These are phyloP conservation scores for Euura saliciscinereae DNA, from an alignment of 1,140 invertebrate species.

Conservation along the genomic window DNA sequence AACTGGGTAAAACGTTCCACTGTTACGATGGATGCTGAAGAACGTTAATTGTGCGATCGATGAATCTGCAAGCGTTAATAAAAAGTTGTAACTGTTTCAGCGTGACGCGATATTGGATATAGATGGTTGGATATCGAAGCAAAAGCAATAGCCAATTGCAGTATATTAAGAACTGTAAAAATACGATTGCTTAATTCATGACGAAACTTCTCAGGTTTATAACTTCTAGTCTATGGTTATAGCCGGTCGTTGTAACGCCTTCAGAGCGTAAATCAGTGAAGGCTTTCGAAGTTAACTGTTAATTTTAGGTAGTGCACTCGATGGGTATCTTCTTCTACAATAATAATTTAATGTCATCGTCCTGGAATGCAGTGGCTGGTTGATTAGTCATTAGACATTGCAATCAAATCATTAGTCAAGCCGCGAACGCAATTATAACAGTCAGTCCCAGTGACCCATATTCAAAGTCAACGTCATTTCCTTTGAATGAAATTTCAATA, in stretches of 20 bases:
- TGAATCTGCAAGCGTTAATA: too few relatives aligned
- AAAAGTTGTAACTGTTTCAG: too few relatives aligned
- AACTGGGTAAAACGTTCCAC: too few relatives aligned
- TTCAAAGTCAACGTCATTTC: conserved; percentile 18
- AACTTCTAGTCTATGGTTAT: too few relatives aligned
- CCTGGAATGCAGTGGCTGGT: background rate
- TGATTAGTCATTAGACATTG: conserved; percentile 13
- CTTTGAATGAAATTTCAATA: background rate
- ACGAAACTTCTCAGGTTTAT: too few relatives aligned
- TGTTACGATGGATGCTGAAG: too few relatives aligned
- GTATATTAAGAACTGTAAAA: too few relatives aligned
- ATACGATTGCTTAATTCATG: too few relatives aligned
- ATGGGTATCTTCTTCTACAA: background rate
- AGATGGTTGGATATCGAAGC: too few relatives aligned
- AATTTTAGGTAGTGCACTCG: background rate
- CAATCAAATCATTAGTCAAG: conserved; percentile 28
- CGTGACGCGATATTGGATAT: too few relatives aligned
- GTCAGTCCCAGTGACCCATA: conserved; percentile 26
- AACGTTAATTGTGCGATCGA: too few relatives aligned
- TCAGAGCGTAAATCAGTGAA: background rate
- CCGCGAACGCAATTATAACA: conserved; percentile 29
- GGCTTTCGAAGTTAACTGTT: background rate
- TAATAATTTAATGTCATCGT: background rate
- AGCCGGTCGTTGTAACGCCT: background rate
- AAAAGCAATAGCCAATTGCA: too few relatives aligned